Evolutionary conservation across 2,888 invertebrate genomes (phyloP).

Genomic region (Drosophila suboccidentalis): DNA sequence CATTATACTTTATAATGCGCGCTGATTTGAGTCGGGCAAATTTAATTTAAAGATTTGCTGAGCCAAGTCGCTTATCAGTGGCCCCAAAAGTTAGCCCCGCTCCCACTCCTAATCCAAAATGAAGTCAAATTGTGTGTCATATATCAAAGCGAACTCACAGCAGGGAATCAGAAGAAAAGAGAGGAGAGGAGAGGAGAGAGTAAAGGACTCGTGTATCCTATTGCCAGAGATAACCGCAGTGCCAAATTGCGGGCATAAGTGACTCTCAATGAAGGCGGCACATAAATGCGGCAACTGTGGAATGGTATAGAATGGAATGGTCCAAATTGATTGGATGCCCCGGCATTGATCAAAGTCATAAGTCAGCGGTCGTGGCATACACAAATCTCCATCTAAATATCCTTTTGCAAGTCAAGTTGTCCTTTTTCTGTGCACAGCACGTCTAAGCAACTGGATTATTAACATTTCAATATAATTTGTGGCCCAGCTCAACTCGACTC

Average conservation of each 20-base stretch:
- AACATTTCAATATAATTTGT: slow-evolving; percentile 82
- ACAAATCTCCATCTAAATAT: slow-evolving; percentile 81
- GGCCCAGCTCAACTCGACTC: slow-evolving; percentile 20
- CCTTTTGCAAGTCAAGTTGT: slow-evolving; percentile 73
- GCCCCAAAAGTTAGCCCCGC: slow-evolving; percentile 9
- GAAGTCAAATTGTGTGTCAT: slow-evolving; percentile 47
- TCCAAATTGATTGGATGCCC: slow-evolving; percentile 65
- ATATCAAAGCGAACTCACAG: slow-evolving; percentile 48
- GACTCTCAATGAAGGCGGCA: slow-evolving; percentile 59
- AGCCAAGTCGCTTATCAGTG: slow-evolving; percentile 42
- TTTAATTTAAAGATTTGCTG: slow-evolving; percentile 75
- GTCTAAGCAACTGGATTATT: slow-evolving; percentile 81
- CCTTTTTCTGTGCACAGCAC: slow-evolving; percentile 64
- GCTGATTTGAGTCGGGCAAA: slow-evolving; percentile 72
- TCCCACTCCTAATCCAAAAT: slow-evolving; percentile 10
- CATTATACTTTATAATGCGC: slow-evolving; percentile 79
- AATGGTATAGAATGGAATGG: slow-evolving; percentile 24
- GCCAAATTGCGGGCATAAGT: slow-evolving; percentile 80
- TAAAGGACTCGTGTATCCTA: slow-evolving; percentile 12
- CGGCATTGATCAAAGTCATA: slow-evolving; percentile 80
- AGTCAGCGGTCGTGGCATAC: slow-evolving; percentile 73
- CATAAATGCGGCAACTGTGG: slow-evolving; percentile 66
- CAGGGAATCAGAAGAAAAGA: background rate
- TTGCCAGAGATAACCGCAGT: slow-evolving; percentile 67
- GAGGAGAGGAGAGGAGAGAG: background rate